A percentile compares a stretch with the other conserved stretches of the same genome.
Conservation (phyloP, 2,888 invertebrate genomes). For the Lamellibrachia satsuma region DNA sequence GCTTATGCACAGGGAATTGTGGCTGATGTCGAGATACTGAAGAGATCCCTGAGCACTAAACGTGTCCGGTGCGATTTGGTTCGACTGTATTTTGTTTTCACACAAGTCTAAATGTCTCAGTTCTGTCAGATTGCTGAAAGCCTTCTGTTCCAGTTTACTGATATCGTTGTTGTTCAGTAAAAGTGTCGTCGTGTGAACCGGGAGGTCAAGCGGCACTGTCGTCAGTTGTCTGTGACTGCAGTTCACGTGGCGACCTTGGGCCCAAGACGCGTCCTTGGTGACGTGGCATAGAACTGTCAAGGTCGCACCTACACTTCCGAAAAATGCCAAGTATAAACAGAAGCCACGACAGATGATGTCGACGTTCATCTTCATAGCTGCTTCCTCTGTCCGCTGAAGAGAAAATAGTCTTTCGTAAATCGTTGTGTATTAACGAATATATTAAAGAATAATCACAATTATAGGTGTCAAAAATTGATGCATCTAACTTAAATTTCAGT, state of each 20-base stretch:
- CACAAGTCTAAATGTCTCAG: background rate
- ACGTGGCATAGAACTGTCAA: background rate
- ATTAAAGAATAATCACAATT: no score
- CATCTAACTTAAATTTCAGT: no score
- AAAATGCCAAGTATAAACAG: background rate
- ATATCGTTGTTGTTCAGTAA: background rate
- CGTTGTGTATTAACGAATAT: no score
- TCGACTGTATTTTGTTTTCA: background rate
- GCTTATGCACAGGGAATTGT: background rate
- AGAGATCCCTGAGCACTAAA: background rate
- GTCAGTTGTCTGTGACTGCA: background rate
- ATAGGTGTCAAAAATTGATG: no score
- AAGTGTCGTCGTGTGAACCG: background rate
- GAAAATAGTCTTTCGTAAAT: background rate
- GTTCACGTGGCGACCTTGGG: background rate
- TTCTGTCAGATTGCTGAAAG: background rate
- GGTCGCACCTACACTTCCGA: background rate
- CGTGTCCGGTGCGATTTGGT: background rate
- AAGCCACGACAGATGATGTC: background rate
- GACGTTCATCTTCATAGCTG: background rate
- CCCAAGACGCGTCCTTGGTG: constrained; percentile 2
- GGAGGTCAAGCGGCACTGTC: background rate
- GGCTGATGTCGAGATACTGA: background rate
- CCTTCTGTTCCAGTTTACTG: background rate
- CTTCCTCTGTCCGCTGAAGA: background rate